Percentiles rank a stretch among this genome's conserved stretches.
Evolutionary conservation across 2,797 vertebrate genomes (phyloP).

Genomic region (Tarsius wallacei): DNA sequence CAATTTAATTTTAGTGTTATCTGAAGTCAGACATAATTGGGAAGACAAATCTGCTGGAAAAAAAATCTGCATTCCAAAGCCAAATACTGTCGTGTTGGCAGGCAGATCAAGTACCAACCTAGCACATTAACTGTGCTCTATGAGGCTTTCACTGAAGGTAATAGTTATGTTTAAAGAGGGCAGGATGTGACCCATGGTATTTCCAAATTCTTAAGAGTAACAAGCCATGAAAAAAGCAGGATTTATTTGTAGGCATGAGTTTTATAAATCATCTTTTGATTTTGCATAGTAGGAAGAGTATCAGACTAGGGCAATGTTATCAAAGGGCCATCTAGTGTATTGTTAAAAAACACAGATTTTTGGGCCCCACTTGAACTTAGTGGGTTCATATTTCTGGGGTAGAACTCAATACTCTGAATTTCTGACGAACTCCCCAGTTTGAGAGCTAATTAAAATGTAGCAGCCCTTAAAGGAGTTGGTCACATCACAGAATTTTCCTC

Average conservation of each 20-base stretch:
- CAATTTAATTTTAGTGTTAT: conserved; percentile 78
- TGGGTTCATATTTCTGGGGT: background rate
- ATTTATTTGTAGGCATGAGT: conserved; percentile 42
- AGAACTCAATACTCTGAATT: conserved; percentile 38
- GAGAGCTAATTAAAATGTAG: conserved; percentile 46
- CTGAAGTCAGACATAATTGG: conserved; percentile 73
- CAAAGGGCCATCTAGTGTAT: background rate
- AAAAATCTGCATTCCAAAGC: conserved; percentile 47
- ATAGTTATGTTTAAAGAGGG: conserved; percentile 46
- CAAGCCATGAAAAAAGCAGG: conserved; percentile 26
- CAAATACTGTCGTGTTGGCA: background rate
- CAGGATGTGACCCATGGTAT: conserved; percentile 29
- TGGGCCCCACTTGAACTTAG: background rate
- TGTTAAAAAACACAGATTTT: conserved; percentile 32
- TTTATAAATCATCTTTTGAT: conserved; percentile 67
- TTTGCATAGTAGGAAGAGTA: conserved; percentile 7
- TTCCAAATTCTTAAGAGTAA: conserved; percentile 69
- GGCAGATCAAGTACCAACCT: background rate
- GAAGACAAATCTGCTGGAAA: conserved; percentile 74
- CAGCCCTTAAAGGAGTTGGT: background rate
- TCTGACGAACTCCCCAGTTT: background rate
- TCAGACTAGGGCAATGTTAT: background rate
- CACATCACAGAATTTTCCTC: background rate
- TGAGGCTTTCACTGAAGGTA: conserved; percentile 20
- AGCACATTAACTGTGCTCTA: background rate